Evolutionary conservation across 1,140 invertebrate genomes (phyloP), one percentile per base, ranked within the genome.

Genomic region (Stenopsyche tienmushanensis): DNA sequence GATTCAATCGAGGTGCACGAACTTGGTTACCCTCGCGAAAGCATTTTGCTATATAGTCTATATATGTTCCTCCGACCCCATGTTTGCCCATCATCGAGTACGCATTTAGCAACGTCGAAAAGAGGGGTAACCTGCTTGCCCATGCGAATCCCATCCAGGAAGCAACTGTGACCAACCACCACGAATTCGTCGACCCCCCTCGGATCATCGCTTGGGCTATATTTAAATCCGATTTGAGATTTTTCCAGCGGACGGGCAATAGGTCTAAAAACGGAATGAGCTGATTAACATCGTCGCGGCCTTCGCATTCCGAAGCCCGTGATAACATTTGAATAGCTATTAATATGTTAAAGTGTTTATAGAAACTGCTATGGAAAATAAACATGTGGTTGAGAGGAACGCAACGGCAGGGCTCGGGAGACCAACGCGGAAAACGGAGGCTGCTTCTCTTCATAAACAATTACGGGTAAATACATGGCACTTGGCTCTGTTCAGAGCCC

Each of bases 281-380:
- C 47, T 52, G 60, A 50, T 50, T 50, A 62, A 53, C 29, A 53
- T 62, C 47, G 15, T 15, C 29, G 20, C 23, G 62, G 62, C 62
- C 62, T 64, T 64, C 62, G 50, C 62, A 64, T 64, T 64, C 62
- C 62, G 17, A 10, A 15, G 20, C 7, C 57, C 42, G 42, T 64
- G 49, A 64, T 64, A 64, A 55, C 50, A 55, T 55, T 64, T 64
- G 50, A 64, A 64, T 55, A 55, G 50, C 62, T 64, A 64, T 64
- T 64, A 64, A 64, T 64, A 64, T 64, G 50, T 64, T 54, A 55
- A 55, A 64, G 62, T 64, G 62, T 64, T 64, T 64, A 64, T 26
- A 24, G 21, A 21, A 64, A 60, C 42, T 9, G 24, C 41, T 18
- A 44, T 64, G 62, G 26, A 54, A 64, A 64, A 53, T 64, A 64